phyloP scores from a whole-genome alignment of 1,140 invertebrate genomes.

The Orius insidiosus region DNA sequence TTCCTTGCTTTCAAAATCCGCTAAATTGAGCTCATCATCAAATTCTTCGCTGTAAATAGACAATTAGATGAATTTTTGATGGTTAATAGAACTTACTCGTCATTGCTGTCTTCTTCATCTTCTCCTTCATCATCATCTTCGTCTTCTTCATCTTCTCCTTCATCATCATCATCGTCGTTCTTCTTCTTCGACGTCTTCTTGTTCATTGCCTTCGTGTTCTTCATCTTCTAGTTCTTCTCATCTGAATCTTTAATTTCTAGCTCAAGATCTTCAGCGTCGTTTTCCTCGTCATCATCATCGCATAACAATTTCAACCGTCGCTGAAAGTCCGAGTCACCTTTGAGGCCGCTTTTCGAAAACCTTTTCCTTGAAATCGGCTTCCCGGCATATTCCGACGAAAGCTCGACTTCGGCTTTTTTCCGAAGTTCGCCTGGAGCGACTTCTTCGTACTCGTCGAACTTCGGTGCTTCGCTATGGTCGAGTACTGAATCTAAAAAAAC shows the following conservation, averaged over 20 bases:
- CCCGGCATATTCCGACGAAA: conserved; percentile 7
- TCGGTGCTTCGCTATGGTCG: too few species aligned
- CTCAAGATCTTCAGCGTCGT: background rate
- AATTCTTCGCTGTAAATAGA: background rate
- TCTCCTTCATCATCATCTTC: conserved; percentile 6
- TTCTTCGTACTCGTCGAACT: conserved; percentile 6
- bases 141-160: conserved; percentile 1
- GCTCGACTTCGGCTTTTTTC: conserved; percentile 7
- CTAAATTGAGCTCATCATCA: too few species aligned
- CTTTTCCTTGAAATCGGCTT: conserved; percentile 14
- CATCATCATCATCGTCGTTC: background rate
- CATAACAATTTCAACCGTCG: background rate
- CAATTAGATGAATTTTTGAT: background rate
- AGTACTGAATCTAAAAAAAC: too few species aligned
- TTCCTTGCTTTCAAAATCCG: background rate
- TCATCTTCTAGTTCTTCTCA: background rate
- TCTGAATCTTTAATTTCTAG: background rate
- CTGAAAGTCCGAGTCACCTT: background rate
- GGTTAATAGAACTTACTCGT: background rate
- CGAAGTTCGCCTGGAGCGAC: background rate
- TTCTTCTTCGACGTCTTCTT: background rate
- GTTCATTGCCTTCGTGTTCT: background rate
- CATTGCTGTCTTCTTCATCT: background rate
- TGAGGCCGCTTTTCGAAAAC: background rate
- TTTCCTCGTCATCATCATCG: background rate